Conservation (phyloP, 2,888 invertebrate genomes). For the Ferdinandea cuprea region DNA sequence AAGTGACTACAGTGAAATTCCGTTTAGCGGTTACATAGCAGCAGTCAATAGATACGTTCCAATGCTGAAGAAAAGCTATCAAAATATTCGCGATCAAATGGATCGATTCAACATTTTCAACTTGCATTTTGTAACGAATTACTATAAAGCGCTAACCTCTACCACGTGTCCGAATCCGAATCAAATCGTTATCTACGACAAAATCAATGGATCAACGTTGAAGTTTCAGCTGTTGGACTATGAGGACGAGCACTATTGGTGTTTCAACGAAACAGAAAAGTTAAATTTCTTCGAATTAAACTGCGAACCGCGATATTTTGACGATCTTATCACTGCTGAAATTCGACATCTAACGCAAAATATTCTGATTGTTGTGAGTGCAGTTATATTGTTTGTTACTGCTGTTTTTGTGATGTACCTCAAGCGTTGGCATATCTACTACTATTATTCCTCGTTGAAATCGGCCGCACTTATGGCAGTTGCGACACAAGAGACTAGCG, state of each 20-base stretch:
- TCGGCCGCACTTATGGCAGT: constrained; percentile 85
- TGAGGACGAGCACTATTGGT: constrained; percentile 80
- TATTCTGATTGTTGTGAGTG: constrained; percentile 75
- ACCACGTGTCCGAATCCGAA: constrained; percentile 55
- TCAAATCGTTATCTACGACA: constrained; percentile 46
- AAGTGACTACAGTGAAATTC: neutral
- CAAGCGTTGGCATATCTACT: constrained; percentile 85
- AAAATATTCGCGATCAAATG: constrained; percentile 39
- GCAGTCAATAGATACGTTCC: constrained; percentile 33
- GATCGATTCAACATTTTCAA: constrained; percentile 14
- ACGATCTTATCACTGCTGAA: constrained; percentile 59
- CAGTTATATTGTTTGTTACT: constrained; percentile 74
- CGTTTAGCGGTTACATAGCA: constrained; percentile 27
- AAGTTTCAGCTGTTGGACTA: constrained; percentile 82
- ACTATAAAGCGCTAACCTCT: constrained; percentile 19
- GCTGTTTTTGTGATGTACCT: constrained; percentile 81
- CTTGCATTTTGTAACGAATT: constrained; percentile 11
- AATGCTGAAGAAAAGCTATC: constrained; percentile 49
- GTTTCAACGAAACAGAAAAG: constrained; percentile 81
- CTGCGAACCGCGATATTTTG: constrained; percentile 75
- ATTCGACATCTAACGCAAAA: constrained; percentile 75
- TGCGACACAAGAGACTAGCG: constrained; percentile 83
- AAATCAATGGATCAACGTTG: constrained; percentile 75
- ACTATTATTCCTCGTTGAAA: constrained; percentile 85
- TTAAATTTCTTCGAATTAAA: constrained; percentile 77